These are phyloP conservation scores for Zaprionus nigranus DNA, from an alignment of 1,140 invertebrate genomes.

Conservation along the genomic window DNA sequence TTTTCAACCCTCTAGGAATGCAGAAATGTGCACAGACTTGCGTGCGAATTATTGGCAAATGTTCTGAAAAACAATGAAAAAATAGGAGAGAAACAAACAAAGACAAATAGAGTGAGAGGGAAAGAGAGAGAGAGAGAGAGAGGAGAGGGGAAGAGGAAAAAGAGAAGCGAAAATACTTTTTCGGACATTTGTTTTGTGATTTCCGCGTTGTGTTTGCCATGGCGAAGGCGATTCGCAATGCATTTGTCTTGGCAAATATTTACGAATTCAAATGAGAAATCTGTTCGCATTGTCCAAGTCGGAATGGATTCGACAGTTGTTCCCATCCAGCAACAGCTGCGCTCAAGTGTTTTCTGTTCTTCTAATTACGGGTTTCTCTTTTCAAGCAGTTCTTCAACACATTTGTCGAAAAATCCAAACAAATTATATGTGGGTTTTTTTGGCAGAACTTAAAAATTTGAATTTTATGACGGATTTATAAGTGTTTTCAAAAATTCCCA, in stretches of 20 bases:
- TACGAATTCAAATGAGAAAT: constrained; percentile 79
- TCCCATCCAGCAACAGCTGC: constrained; percentile 54
- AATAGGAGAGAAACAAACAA: constrained; percentile 22
- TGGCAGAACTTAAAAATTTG: not conserved
- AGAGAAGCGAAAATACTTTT: constrained; percentile 53
- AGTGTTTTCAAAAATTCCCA: no score
- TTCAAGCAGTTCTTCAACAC: not conserved
- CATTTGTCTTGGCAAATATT: constrained; percentile 77
- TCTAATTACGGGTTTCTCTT: constrained; percentile 10
- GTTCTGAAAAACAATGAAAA: constrained; percentile 54
- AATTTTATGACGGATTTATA: not conserved
- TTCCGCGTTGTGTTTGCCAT: constrained; percentile 53
- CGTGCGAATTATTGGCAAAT: constrained; percentile 77
- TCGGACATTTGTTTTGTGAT: constrained; percentile 77
- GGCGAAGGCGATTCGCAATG: constrained; percentile 32
- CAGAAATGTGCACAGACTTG: constrained; percentile 76
- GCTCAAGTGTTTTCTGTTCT: constrained; percentile 25
- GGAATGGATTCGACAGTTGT: constrained; percentile 60
- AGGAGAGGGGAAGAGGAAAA: constrained; percentile 8
- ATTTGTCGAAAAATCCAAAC: not conserved
- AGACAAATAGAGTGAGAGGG: constrained; percentile 1
- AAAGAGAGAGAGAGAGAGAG: constrained; percentile 1
- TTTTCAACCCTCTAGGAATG: constrained; percentile 54
- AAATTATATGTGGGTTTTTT: not conserved
- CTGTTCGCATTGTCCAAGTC: constrained; percentile 58